Percentiles rank a stretch among this genome's conserved stretches.
These are phyloP conservation scores for Chouioia cunea DNA, from an alignment of 2,888 invertebrate species.

Conservation along the genomic window DNA sequence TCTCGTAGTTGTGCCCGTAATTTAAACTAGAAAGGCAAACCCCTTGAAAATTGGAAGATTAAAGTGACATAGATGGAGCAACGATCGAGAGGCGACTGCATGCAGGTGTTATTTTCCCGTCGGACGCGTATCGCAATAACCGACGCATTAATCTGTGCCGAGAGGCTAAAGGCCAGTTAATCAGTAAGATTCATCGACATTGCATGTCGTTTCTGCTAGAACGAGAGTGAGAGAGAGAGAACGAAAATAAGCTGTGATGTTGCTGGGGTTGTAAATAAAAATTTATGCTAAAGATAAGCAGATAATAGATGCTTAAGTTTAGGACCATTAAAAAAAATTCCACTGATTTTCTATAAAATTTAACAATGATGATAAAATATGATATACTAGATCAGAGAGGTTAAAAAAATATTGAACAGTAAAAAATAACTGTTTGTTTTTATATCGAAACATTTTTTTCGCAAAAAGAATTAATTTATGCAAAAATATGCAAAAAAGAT, in stretches of 20 bases:
- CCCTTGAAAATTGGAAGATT: constrained; percentile 33
- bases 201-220: constrained; percentile 20
- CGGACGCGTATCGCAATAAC: constrained; percentile 30
- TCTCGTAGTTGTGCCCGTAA: not conserved
- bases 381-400: not conserved
- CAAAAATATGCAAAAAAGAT: too few species aligned
- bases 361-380: too few species aligned
- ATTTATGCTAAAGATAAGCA: not conserved
- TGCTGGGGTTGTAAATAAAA: not conserved
- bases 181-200: constrained; percentile 38
- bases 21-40: not conserved
- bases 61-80: not conserved
- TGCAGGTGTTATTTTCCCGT: constrained; percentile 35
- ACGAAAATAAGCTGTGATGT: constrained; percentile 17
- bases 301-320: too few species aligned
- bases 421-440: too few species aligned
- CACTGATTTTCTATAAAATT: too few species aligned
- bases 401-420: not conserved
- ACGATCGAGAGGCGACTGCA: not conserved
- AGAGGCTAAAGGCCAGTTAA: constrained; percentile 23
- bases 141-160: constrained; percentile 30
- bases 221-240: not conserved
- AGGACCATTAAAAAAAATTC: too few species aligned
- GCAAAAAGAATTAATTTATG: too few species aligned
- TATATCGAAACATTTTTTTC: too few species aligned